These are phyloP conservation scores for Mionectes macconnelli DNA, from an alignment of 2,113 vertebrate genomes.

Conservation along the genomic window DNA sequence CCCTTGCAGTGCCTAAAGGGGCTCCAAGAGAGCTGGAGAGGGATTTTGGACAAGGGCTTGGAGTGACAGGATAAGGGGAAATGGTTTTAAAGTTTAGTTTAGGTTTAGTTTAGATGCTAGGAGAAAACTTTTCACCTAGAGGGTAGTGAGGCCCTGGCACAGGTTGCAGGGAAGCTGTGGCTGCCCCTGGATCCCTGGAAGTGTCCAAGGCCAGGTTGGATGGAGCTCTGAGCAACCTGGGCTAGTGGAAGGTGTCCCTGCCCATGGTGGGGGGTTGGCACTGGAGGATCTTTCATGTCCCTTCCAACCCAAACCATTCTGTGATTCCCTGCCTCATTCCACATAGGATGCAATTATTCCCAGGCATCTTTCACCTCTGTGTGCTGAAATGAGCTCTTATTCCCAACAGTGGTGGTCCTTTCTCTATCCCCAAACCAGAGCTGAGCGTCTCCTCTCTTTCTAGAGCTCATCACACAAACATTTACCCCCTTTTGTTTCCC, in stretches of 20 bases:
- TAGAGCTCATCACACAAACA: background rate
- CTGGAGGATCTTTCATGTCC: rapidly evolving
- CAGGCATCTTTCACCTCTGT: rapidly evolving
- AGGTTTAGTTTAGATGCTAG: background rate
- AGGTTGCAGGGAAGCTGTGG: background rate
- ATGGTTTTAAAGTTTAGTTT: background rate
- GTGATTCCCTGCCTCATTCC: background rate
- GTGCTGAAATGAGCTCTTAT: background rate
- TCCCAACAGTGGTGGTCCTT: rapidly evolving
- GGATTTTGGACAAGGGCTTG: background rate
- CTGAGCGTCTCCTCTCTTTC: background rate
- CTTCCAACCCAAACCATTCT: background rate
- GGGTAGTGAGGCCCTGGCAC: background rate
- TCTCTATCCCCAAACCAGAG: background rate
- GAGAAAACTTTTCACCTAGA: background rate
- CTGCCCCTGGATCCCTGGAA: background rate
- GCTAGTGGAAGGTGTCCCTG: background rate
- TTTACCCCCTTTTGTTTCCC: background rate
- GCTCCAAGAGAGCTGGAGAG: background rate
- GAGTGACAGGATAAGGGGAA: background rate
- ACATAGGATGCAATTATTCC: background rate
- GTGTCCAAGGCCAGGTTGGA: background rate
- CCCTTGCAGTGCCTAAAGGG: background rate
- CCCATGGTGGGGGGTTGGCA: background rate
- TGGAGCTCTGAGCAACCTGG: rapidly evolving